A percentile compares a stretch with the other conserved stretches of the same genome.
phyloP scores from a whole-genome alignment of 2,888 invertebrate genomes.

The Synergus itoensis region DNA sequence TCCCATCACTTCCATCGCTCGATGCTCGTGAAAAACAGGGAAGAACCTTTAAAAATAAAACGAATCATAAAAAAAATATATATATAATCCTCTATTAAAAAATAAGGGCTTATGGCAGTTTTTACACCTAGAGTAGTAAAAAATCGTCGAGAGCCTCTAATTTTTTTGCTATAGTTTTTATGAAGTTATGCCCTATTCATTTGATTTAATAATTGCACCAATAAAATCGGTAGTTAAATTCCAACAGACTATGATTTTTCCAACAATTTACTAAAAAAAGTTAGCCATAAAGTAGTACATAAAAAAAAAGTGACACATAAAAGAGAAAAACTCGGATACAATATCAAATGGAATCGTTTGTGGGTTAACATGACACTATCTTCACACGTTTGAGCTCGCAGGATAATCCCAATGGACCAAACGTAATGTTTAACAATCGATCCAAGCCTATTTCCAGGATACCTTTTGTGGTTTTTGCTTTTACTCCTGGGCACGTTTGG shows the following conservation, averaged over 20 bases:
- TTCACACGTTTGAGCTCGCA: slow-evolving; percentile 2
- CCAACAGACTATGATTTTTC: not conserved
- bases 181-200: not conserved
- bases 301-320: slow-evolving; percentile 10
- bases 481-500: slow-evolving; percentile 2
- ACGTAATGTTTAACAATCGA: slow-evolving; percentile 25
- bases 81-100: not conserved
- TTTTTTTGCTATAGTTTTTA: no score
- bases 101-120: no score
- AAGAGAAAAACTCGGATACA: slow-evolving; percentile 6
- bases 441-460: slow-evolving; percentile 19
- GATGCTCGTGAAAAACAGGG: slow-evolving; percentile 72
- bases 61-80: not conserved
- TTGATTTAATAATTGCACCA: not conserved
- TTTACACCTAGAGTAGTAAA: no score
- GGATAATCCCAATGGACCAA: slow-evolving; percentile 21
- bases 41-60: slow-evolving; percentile 62
- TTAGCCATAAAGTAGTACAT: not conserved
- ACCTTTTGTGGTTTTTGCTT: slow-evolving; percentile 4
- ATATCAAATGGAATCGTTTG: not conserved
- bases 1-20: slow-evolving; percentile 68
- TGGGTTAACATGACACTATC: slow-evolving; percentile 15
- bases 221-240: not conserved
- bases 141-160: no score
- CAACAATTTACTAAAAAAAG: not conserved